A percentile compares a stretch with the other conserved stretches of the same genome.
phyloP scores from a whole-genome alignment of 2,113 vertebrate genomes.

The Phalacrocorax carbo region DNA sequence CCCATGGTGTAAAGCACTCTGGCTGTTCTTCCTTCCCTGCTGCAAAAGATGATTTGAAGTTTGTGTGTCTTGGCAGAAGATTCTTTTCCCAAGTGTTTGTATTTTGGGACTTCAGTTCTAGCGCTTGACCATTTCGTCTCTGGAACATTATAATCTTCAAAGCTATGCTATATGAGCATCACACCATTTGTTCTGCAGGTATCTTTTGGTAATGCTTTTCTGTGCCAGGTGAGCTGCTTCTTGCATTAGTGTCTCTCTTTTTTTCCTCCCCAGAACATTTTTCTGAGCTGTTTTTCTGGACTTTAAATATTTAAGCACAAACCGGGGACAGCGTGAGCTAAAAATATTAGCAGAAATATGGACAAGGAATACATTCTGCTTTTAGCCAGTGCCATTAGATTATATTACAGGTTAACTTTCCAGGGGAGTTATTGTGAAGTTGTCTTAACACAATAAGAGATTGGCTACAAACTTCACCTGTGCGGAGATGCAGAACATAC shows the following conservation, averaged over 20 bases:
- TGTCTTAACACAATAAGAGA: not conserved
- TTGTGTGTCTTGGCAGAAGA: slow-evolving; percentile 3
- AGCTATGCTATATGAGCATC: not conserved
- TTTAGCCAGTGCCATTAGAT: not conserved
- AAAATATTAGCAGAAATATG: not conserved
- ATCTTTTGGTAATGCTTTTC: not conserved
- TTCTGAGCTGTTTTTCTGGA: not conserved
- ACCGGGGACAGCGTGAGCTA: not conserved
- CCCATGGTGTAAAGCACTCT: not conserved
- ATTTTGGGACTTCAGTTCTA: not conserved
- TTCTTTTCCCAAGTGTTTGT: not conserved
- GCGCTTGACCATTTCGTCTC: not conserved
- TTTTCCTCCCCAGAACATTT: not conserved
- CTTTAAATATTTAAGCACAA: not conserved
- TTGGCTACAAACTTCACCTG: not conserved
- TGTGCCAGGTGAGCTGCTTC: not conserved
- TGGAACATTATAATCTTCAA: not conserved
- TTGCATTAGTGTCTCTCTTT: not conserved
- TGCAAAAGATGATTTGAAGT: not conserved
- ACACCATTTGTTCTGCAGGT: not conserved
- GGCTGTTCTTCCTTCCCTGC: not conserved
- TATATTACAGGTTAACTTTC: not conserved
- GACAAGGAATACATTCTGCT: not conserved
- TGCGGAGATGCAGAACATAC: not conserved
- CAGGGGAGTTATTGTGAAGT: not conserved